Percentiles rank a stretch among this genome's conserved stretches.
These are phyloP conservation scores for Pelodytes ibericus DNA, from an alignment of 2,797 vertebrate species.

Conservation along the genomic window DNA sequence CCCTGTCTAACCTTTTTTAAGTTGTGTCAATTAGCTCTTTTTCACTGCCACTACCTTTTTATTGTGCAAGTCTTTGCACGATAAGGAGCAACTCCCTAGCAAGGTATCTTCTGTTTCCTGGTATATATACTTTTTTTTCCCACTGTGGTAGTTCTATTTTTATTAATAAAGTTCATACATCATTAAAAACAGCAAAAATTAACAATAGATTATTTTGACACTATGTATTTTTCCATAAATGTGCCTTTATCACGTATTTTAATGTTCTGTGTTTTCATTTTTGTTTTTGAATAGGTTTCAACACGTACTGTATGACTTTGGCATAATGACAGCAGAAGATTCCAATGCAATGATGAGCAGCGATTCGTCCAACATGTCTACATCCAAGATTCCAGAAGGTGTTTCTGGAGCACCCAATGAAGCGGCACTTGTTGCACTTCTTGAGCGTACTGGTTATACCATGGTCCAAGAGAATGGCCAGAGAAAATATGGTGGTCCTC, in stretches of 20 bases:
- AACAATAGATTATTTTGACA: not conserved
- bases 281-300: constrained; percentile 70
- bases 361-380: constrained; percentile 73
- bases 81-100: constrained; percentile 37
- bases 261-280: constrained; percentile 23
- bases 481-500: constrained; percentile 92
- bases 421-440: constrained; percentile 83
- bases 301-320: constrained; percentile 86
- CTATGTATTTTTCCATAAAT: too few relatives aligned
- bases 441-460: constrained; percentile 90
- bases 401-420: constrained; percentile 89
- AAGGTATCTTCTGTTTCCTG: constrained; percentile 17
- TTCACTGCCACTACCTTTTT: not conserved
- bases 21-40: not conserved
- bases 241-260: constrained; percentile 9
- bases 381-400: constrained; percentile 81
- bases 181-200: constrained; percentile 4
- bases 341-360: constrained; percentile 90
- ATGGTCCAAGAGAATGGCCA: constrained; percentile 98
- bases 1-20: not conserved
- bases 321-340: constrained; percentile 98
- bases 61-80: constrained; percentile 46
- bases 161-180: constrained; percentile 34
- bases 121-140: constrained; percentile 36
- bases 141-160: constrained; percentile 2